phyloP scores from a whole-genome alignment of 53 echinoderm and acorn worm genomes.

The Paelopatides confundens region DNA sequence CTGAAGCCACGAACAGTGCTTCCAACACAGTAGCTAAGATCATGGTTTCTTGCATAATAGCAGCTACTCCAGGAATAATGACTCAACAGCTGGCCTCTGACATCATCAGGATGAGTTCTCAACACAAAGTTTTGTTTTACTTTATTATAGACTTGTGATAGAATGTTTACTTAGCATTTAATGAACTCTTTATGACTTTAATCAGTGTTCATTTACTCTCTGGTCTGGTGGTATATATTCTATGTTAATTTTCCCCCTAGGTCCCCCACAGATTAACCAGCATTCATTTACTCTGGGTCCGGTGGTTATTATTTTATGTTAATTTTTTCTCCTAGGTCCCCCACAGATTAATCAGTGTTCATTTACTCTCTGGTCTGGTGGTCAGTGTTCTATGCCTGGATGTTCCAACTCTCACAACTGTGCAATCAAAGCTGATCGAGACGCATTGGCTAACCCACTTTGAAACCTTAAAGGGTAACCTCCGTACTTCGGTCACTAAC shows the following conservation, averaged over 20 bases:
- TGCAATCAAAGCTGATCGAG: slow-evolving; percentile 74
- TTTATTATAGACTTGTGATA: too few relatives aligned
- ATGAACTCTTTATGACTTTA: too few relatives aligned
- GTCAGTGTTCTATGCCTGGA: slow-evolving; percentile 92
- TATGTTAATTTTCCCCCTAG: slow-evolving; percentile 66
- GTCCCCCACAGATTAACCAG: slow-evolving; percentile 87
- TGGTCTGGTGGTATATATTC: slow-evolving; percentile 81
- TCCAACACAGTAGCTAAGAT: too few relatives aligned
- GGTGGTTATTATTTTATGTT: too few relatives aligned
- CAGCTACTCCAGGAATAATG: too few relatives aligned
- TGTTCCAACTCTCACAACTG: slow-evolving; percentile 80
- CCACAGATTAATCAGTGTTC: slow-evolving; percentile 85
- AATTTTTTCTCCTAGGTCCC: slow-evolving; percentile 68
- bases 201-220: slow-evolving; percentile 87
- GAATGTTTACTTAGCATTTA: too few relatives aligned
- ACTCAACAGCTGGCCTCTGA: too few relatives aligned
- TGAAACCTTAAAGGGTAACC: slow-evolving; percentile 72
- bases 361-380: slow-evolving; percentile 79
- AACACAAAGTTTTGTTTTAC: too few relatives aligned
- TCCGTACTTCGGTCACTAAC: slow-evolving; percentile 69
- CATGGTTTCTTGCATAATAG: too few relatives aligned
- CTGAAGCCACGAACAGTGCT: too few relatives aligned
- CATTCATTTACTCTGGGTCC: slow-evolving; percentile 67
- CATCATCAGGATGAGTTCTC: too few relatives aligned
- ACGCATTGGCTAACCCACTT: slow-evolving; percentile 77